A percentile compares a stretch with the other conserved stretches of the same genome.
These are phyloP conservation scores for Squalus acanthias DNA, from an alignment of 2,797 vertebrate species.

Conservation along the genomic window DNA sequence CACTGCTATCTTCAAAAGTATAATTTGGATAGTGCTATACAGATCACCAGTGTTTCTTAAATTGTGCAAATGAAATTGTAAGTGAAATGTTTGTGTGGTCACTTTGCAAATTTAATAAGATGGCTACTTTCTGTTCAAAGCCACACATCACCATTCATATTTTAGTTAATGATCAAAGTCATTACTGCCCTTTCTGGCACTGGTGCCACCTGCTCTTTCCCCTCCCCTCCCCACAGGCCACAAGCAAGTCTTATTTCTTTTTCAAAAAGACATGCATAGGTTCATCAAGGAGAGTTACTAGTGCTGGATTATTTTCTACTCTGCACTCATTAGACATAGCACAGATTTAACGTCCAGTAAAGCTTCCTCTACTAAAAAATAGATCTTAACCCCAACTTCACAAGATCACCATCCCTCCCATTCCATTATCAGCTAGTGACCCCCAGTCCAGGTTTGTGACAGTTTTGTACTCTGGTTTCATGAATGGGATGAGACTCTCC, in stretches of 20 bases:
- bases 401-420: not conserved
- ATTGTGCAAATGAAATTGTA: not conserved
- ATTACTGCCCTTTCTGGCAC: not conserved
- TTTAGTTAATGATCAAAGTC: not conserved
- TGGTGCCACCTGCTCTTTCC: not conserved
- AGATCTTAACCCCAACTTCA: not conserved
- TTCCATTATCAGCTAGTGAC: not conserved
- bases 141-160: not conserved
- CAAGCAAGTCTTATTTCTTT: not conserved
- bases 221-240: not conserved
- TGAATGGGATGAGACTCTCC: not conserved
- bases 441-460: not conserved
- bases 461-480: not conserved
- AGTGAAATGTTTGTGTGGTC: too few species aligned
- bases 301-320: not conserved
- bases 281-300: not conserved
- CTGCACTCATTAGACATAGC: not conserved
- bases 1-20: not conserved
- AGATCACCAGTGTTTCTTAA: constrained; percentile 9
- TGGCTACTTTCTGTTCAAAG: not conserved
- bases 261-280: not conserved
- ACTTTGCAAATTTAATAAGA: not conserved
- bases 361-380: not conserved
- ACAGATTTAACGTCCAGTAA: not conserved
- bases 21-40: not conserved